Conservation (phyloP, 64 coral and sea anemone species). For the Stichodactyla mertensii region DNA sequence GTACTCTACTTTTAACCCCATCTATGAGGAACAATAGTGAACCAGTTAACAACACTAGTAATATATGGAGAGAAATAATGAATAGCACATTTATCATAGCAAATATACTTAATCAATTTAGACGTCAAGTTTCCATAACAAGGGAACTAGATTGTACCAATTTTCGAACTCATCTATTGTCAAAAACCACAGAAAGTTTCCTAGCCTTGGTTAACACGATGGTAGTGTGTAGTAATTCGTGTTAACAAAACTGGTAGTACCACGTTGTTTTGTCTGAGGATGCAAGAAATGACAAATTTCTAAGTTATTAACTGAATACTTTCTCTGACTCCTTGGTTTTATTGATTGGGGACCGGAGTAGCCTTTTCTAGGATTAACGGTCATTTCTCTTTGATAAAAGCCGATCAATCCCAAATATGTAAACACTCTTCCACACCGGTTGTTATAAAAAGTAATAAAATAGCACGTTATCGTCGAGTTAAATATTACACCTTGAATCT, state of each 20-base stretch:
- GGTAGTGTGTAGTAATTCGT: neutral
- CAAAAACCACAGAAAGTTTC: neutral
- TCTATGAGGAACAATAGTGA: neutral
- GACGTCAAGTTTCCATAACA: neutral
- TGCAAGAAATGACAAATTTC: neutral
- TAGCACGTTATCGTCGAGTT: neutral
- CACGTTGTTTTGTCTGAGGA: neutral
- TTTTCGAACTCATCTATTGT: neutral
- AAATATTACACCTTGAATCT: neutral
- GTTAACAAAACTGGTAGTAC: neutral
- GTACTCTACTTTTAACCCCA: neutral
- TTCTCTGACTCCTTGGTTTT: neutral
- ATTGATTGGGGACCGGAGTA: neutral
- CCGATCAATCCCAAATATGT: conserved; percentile 21
- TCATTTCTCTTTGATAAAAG: conserved; percentile 9
- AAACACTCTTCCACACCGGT: conserved; percentile 1
- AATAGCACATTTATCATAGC: neutral
- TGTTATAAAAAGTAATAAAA: conserved; percentile 9
- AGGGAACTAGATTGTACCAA: neutral
- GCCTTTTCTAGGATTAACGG: neutral
- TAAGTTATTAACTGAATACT: neutral
- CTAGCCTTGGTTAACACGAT: too few relatives aligned
- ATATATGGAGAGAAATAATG: neutral
- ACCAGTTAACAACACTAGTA: neutral
- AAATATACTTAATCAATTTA: neutral